phyloP scores from a whole-genome alignment of 2,888 invertebrate genomes.

The Mythimna ferrago region DNA sequence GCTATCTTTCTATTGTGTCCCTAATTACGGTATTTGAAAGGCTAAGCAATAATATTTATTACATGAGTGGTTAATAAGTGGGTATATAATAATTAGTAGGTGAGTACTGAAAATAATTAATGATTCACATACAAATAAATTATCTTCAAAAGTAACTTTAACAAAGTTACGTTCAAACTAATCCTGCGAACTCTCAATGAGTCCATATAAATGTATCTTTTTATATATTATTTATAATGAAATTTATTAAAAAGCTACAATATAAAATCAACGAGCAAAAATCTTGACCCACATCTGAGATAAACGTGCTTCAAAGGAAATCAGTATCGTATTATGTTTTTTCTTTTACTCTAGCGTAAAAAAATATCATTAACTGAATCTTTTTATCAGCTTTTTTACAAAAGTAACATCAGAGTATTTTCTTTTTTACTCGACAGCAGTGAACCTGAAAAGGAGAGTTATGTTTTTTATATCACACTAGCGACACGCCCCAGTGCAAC shows the following conservation, averaged over 20 bases:
- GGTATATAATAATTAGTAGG: no score
- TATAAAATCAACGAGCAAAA: background rate
- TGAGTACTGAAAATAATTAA: no score
- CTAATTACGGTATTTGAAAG: no score
- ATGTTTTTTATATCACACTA: background rate
- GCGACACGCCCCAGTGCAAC: no score
- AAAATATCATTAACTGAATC: background rate
- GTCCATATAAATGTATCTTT: background rate
- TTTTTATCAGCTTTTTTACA: slow-evolving; percentile 16
- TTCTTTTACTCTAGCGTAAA: slow-evolving; percentile 6
- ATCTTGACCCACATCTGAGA: slow-evolving; percentile 2
- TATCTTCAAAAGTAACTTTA: no score
- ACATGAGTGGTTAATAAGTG: no score
- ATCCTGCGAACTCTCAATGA: background rate
- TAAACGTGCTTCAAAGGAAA: background rate
- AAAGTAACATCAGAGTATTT: background rate
- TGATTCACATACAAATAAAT: no score
- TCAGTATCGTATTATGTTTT: slow-evolving; percentile 5
- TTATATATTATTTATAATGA: background rate
- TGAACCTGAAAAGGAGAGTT: background rate
- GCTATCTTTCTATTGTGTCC: no score
- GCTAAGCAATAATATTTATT: no score
- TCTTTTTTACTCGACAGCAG: background rate
- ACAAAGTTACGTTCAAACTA: background rate
- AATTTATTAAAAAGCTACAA: background rate